Evolutionary conservation across 2,113 vertebrate species (phyloP).

Genomic region (Hyaena hyaena): DNA sequence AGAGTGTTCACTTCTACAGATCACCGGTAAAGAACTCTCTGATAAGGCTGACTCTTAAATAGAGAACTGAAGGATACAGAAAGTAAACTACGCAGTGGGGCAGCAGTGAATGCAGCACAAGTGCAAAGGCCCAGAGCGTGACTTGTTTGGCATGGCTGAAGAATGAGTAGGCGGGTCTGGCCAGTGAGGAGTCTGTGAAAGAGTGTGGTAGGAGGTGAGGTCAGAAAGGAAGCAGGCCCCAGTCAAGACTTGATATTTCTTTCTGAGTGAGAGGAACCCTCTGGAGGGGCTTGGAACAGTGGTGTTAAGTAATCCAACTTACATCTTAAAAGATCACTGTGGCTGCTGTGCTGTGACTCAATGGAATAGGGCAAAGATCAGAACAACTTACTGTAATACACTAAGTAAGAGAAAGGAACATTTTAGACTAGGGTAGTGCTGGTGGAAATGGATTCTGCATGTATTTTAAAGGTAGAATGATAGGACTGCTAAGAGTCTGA

Average conservation of each 20-base stretch:
- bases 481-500: neutral
- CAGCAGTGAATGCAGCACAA: neutral
- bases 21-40: neutral
- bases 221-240: constrained; percentile 41
- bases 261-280: neutral
- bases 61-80: neutral
- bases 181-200: neutral
- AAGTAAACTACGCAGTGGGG: neutral
- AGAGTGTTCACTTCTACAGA: neutral
- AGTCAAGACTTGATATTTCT: neutral
- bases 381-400: neutral
- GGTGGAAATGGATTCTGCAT: neutral
- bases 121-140: neutral
- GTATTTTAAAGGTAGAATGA: neutral
- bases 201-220: neutral
- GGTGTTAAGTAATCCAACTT: neutral
- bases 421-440: neutral
- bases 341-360: neutral
- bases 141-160: constrained; percentile 18
- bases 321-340: neutral
- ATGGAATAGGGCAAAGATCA: neutral
- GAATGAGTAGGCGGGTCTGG: neutral
- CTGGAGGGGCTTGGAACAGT: neutral
- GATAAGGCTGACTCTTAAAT: neutral
- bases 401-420: neutral